A percentile compares a stretch with the other conserved stretches of the same genome.
These are phyloP conservation scores for Asobara japonica DNA, from an alignment of 1,140 invertebrate genomes.

Conservation along the genomic window DNA sequence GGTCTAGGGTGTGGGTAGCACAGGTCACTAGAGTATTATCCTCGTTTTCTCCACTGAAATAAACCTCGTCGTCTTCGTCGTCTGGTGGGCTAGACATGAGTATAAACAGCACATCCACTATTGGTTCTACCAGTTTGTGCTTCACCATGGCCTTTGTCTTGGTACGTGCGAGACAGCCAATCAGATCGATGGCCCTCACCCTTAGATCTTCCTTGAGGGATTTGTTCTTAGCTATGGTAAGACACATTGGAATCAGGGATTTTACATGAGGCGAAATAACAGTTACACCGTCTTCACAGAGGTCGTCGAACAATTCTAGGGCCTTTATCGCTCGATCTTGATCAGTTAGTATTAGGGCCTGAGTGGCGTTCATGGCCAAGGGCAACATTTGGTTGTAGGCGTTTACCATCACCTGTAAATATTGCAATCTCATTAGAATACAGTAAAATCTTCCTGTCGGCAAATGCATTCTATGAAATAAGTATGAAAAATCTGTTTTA, in stretches of 20 bases:
- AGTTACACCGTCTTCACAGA: slow-evolving; percentile 74
- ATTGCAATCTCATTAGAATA: too few relatives aligned
- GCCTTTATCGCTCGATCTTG: slow-evolving; percentile 72
- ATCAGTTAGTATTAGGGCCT: slow-evolving; percentile 66
- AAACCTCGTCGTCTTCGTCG: slow-evolving; percentile 73
- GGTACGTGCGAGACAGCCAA: slow-evolving; percentile 72
- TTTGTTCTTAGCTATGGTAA: slow-evolving; percentile 71
- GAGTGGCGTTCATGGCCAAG: slow-evolving; percentile 70
- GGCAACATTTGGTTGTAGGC: slow-evolving; percentile 74
- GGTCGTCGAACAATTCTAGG: slow-evolving; percentile 78
- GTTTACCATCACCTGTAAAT: slow-evolving; percentile 70
- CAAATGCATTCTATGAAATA: too few relatives aligned
- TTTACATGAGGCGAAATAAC: slow-evolving; percentile 75
- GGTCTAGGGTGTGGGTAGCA: slow-evolving; percentile 79
- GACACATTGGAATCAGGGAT: slow-evolving; percentile 73
- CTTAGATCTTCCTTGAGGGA: slow-evolving; percentile 70
- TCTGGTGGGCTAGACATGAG: slow-evolving; percentile 72
- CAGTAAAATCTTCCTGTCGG: too few relatives aligned
- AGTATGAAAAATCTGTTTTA: too few relatives aligned
- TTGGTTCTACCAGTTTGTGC: slow-evolving; percentile 77
- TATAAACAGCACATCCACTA: slow-evolving; percentile 75
- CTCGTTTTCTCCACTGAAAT: slow-evolving; percentile 70
- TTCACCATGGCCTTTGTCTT: slow-evolving; percentile 83
- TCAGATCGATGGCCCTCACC: slow-evolving; percentile 75
- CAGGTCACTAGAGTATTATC: slow-evolving; percentile 72